Evolutionary conservation across 92 coral and sea anemone genomes (phyloP), one percentile per base, ranked within the genome.

Genomic region (Phenganax stokvisi): DNA sequence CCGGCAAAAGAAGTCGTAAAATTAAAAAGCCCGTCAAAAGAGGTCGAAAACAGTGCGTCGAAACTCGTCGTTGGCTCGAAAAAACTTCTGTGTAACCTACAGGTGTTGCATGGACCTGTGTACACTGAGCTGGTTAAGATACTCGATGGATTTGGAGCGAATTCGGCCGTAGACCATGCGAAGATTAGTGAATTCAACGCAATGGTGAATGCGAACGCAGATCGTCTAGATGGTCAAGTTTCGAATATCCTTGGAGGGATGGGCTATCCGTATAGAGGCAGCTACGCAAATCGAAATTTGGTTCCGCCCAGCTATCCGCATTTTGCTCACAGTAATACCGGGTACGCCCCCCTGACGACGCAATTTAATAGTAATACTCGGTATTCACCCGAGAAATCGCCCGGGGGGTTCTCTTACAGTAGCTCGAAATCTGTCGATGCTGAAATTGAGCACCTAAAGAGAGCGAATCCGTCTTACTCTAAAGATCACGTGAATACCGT

Each of bases 121-220:
- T 76, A 76, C 59, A 5, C n/a, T 7, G 80, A 76, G 57, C 68
- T 76, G 28, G 80, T 76, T 7, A 76, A 76, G 68, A 58, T 76
- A 9, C 28, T 76, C 1, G 80, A 76, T 58, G 80, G 80, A 27
- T 76, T 76, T 76, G 80, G 80, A 54, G 80, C 80, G 1, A 76
- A 76, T 67, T 76, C 80, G 7, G 51, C 67, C n/a, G 80, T 76
- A 53, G 80, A 76, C 28, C 80, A 76, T 76, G 62, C 80, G n/a
- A 76, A 76, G 15, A 76, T 76, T 10, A 57, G 67, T 17, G 80
- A 76, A 57, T 76, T 76, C 59, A 76, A 76, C 37, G 80, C 80
- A 7, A 76, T 76, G 80, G 52, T 76, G 11, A 76, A 76, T 51
- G 80, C 80, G 7, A 76, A 76, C 54, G 80, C 80, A 10, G 67